Conservation (phyloP, 2,888 invertebrate species). For the Liposcelis brunnea region DNA sequence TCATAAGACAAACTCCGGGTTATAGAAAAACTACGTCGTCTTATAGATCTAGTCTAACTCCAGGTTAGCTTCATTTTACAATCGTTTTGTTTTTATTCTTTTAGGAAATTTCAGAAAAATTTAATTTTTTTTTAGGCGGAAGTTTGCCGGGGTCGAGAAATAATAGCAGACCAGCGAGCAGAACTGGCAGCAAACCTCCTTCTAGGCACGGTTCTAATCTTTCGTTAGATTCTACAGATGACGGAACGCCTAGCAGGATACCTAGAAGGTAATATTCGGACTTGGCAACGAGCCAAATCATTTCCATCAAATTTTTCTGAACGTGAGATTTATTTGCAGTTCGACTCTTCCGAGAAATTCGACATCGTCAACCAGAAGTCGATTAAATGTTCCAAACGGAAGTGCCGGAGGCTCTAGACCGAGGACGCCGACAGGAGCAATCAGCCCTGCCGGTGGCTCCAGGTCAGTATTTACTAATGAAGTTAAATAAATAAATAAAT, state of each 20-base stretch:
- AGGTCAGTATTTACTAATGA: conserved; percentile 43
- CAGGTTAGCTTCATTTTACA: conserved; percentile 28
- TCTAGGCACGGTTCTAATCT: conserved; percentile 86
- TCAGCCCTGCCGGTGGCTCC: conserved; percentile 52
- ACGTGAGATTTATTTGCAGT: conserved; percentile 11
- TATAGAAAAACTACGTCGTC: conserved; percentile 17
- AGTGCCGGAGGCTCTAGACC: conserved; percentile 43
- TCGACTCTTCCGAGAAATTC: conserved; percentile 36
- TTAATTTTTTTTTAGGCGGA: conserved; percentile 20
- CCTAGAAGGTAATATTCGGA: conserved; percentile 28
- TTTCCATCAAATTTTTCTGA: too few species aligned
- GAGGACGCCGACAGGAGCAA: conserved; percentile 58
- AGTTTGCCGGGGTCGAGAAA: conserved; percentile 53
- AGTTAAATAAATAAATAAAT: conserved; percentile 9
- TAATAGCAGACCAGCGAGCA: conserved; percentile 66
- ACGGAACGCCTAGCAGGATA: conserved; percentile 66
- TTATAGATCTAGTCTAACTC: conserved; percentile 50
- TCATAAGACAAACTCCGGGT: conserved; percentile 44
- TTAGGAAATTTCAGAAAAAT: conserved; percentile 5
- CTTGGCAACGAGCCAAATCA: too few species aligned
- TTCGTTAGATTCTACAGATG: conserved; percentile 59
- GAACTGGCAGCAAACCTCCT: conserved; percentile 79
- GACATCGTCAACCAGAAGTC: conserved; percentile 35
- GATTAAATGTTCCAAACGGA: conserved; percentile 41
- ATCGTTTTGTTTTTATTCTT: neutral